A percentile compares a stretch with the other conserved stretches of the same genome.
Conservation (phyloP, 2,888 invertebrate genomes). For the Hyalella azteca region DNA sequence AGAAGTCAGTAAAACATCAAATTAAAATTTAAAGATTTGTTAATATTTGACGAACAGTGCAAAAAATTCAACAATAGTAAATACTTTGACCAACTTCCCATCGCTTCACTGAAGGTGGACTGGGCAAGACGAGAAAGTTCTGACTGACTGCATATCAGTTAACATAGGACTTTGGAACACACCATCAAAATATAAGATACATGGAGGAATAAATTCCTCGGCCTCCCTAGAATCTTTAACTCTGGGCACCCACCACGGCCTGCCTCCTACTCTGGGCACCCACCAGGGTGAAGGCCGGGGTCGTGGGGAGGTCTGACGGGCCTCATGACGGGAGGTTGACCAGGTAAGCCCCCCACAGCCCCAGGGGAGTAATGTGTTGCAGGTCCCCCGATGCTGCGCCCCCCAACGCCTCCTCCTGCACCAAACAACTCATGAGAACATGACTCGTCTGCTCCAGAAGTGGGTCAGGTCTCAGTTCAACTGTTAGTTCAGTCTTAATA, state of each 20-base stretch:
- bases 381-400: background rate
- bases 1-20: too few species aligned
- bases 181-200: too few species aligned
- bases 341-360: background rate
- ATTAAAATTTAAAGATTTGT: too few species aligned
- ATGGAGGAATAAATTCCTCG: too few species aligned
- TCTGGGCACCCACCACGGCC: too few species aligned
- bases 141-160: too few species aligned
- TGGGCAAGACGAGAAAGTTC: constrained; percentile 31
- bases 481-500: background rate
- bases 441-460: background rate
- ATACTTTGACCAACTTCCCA: too few species aligned
- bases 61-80: too few species aligned
- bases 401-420: background rate
- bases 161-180: too few species aligned
- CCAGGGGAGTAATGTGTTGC: constrained; percentile 12
- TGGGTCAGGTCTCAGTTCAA: background rate
- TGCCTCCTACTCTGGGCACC: background rate
- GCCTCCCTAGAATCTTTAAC: too few species aligned
- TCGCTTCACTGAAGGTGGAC: too few species aligned
- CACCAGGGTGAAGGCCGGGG: constrained; percentile 21
- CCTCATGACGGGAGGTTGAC: constrained; percentile 9
- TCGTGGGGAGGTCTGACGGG: constrained; percentile 3
- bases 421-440: background rate
- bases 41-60: too few species aligned